Evolutionary conservation across 1,140 invertebrate genomes (phyloP).

Genomic region (Drosophila tsacasi): DNA sequence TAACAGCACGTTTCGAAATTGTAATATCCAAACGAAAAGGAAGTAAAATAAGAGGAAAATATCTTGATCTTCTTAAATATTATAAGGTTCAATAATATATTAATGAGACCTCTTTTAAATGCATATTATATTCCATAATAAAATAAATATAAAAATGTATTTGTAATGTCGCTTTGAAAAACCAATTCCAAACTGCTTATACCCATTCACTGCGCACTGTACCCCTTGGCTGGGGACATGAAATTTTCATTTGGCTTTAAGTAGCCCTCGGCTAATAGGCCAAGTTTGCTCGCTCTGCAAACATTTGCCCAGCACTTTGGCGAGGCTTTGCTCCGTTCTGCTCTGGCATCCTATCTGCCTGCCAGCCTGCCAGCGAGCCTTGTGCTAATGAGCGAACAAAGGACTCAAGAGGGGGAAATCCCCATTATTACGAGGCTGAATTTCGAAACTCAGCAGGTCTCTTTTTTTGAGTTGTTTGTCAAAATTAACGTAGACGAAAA

Average conservation of each 20-base stretch:
- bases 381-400: conserved; percentile 61
- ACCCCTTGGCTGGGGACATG: conserved; percentile 7
- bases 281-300: conserved; percentile 49
- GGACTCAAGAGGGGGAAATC: conserved; percentile 10
- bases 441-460: conserved; percentile 21
- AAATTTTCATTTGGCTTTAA: conserved; percentile 30
- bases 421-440: conserved; percentile 15
- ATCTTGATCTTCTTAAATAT: neutral
- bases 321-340: conserved; percentile 18
- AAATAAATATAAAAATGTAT: neutral
- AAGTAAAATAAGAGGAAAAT: neutral
- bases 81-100: neutral
- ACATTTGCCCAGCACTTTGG: conserved; percentile 62
- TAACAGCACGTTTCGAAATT: conserved; percentile 25
- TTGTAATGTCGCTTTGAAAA: neutral
- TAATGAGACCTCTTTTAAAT: neutral
- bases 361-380: conserved; percentile 7
- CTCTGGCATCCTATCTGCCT: conserved; percentile 6
- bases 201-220: conserved; percentile 16
- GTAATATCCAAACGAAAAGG: conserved; percentile 12
- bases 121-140: too few species aligned
- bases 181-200: neutral
- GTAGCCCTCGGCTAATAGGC: conserved; percentile 44
- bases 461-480: conserved; percentile 43
- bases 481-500: conserved; percentile 49